Evolutionary conservation across 1,140 invertebrate genomes (phyloP).

Genomic region (Batillaria attramentaria): DNA sequence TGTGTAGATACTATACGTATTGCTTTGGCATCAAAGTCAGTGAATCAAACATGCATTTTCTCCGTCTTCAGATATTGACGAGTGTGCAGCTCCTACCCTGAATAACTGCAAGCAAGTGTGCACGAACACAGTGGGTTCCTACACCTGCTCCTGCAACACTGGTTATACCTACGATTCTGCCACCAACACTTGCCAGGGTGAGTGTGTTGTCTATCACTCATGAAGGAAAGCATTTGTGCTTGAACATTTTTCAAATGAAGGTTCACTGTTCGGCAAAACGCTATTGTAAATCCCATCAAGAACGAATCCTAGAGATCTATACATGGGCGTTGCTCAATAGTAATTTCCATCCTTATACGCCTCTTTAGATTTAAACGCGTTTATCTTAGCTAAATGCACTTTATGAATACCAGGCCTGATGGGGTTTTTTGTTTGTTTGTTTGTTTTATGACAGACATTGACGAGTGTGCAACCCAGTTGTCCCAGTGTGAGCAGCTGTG

Average conservation of each 20-base stretch:
- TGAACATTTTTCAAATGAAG: background rate
- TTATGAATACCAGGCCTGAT: background rate
- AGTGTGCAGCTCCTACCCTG: slow-evolving; percentile 1
- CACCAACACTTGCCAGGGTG: slow-evolving; percentile 15
- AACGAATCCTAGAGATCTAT: background rate
- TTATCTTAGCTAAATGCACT: background rate
- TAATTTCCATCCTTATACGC: background rate
- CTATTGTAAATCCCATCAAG: background rate
- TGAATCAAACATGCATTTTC: background rate
- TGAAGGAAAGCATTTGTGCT: background rate
- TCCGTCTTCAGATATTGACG: slow-evolving; percentile 27
- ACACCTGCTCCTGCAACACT: slow-evolving; percentile 29
- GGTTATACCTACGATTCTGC: slow-evolving; percentile 1
- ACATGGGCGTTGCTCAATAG: background rate
- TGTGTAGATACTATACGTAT: background rate
- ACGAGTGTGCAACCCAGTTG: slow-evolving; percentile 62
- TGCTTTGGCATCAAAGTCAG: background rate
- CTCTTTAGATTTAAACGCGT: background rate
- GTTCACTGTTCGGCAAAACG: background rate
- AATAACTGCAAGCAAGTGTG: slow-evolving; percentile 28
- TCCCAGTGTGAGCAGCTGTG: slow-evolving; percentile 63
- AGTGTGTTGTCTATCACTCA: background rate
- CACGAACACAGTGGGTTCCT: slow-evolving; percentile 24
- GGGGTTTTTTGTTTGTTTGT: background rate
- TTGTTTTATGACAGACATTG: slow-evolving; percentile 52